Conservation (phyloP, 2,113 vertebrate species). For the Chauna torquata region DNA sequence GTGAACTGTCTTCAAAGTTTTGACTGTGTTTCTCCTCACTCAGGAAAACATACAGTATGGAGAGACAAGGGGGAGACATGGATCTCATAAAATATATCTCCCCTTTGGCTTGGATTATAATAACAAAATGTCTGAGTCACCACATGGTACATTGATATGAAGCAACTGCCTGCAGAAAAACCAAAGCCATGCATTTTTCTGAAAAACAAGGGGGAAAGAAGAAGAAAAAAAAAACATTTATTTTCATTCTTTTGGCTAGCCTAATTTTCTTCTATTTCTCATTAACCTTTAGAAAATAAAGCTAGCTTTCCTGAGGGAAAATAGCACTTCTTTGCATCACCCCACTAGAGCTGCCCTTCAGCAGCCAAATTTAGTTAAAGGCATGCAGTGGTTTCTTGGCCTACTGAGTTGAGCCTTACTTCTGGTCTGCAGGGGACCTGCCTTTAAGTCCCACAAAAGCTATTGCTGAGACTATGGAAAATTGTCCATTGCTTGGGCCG, state of each 20-base stretch:
- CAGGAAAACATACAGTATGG: slow-evolving; percentile 12
- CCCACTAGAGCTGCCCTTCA: slow-evolving; percentile 37
- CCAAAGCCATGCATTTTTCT: slow-evolving; percentile 72
- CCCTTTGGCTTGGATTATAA: slow-evolving; percentile 63
- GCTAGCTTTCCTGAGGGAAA: slow-evolving; percentile 64
- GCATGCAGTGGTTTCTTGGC: slow-evolving; percentile 60
- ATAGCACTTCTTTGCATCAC: slow-evolving; percentile 58
- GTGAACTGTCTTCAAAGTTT: not conserved
- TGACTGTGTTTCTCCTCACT: not conserved
- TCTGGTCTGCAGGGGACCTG: slow-evolving; percentile 45
- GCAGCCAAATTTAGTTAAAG: slow-evolving; percentile 54
- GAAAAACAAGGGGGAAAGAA: slow-evolving; percentile 50
- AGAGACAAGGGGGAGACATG: slow-evolving; percentile 33
- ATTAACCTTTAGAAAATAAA: slow-evolving; percentile 76
- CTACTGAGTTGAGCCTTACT: slow-evolving; percentile 34
- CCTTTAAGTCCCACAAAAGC: slow-evolving; percentile 28
- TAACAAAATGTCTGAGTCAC: slow-evolving; percentile 70
- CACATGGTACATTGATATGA: slow-evolving; percentile 70
- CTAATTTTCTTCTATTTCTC: slow-evolving; percentile 72
- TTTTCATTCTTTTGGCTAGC: slow-evolving; percentile 77
- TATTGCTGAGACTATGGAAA: slow-evolving; percentile 52
- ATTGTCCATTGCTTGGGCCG: not conserved
- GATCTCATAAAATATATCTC: slow-evolving; percentile 54
- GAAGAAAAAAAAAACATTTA: slow-evolving; percentile 33
- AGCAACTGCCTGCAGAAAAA: slow-evolving; percentile 73